A percentile compares a stretch with the other conserved stretches of the same genome.
Evolutionary conservation across 2,888 invertebrate species (phyloP).

Genomic region (Germaria angustata): DNA sequence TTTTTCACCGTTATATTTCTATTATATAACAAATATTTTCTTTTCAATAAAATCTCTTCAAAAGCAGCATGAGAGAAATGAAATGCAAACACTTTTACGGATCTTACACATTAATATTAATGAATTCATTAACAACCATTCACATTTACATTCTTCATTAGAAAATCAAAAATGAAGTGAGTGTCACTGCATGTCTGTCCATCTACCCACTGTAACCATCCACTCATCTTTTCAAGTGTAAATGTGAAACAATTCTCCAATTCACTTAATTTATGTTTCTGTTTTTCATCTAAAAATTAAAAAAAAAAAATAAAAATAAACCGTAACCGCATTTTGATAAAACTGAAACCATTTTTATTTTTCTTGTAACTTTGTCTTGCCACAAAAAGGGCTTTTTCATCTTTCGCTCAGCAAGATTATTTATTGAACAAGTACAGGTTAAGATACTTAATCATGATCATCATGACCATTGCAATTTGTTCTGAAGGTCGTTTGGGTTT

Average conservation of each 20-base stretch:
- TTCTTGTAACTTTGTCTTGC: background rate
- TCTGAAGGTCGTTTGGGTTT: constrained; percentile 40
- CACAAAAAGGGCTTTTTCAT: constrained; percentile 12
- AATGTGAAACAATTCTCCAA: constrained; percentile 3
- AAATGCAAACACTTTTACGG: background rate
- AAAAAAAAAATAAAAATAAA: too few relatives aligned
- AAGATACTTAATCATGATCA: constrained; percentile 1
- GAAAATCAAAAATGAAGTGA: background rate
- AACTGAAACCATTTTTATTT: constrained; percentile 8
- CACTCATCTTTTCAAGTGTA: background rate
- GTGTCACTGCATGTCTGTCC: background rate
- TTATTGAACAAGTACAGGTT: too few relatives aligned
- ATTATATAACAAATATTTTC: constrained; percentile 1
- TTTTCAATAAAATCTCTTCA: background rate
- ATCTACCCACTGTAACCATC: background rate
- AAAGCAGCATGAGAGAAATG: background rate
- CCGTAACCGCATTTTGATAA: background rate
- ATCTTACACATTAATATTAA: background rate
- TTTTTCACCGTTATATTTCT: background rate
- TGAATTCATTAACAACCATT: background rate
- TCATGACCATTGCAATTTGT: constrained; percentile 5
- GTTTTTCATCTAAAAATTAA: background rate
- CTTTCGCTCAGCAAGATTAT: background rate
- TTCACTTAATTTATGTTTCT: background rate
- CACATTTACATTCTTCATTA: background rate